Evolutionary conservation across 2,113 vertebrate genomes (phyloP).

Genomic region (Lepisosteus osseus): DNA sequence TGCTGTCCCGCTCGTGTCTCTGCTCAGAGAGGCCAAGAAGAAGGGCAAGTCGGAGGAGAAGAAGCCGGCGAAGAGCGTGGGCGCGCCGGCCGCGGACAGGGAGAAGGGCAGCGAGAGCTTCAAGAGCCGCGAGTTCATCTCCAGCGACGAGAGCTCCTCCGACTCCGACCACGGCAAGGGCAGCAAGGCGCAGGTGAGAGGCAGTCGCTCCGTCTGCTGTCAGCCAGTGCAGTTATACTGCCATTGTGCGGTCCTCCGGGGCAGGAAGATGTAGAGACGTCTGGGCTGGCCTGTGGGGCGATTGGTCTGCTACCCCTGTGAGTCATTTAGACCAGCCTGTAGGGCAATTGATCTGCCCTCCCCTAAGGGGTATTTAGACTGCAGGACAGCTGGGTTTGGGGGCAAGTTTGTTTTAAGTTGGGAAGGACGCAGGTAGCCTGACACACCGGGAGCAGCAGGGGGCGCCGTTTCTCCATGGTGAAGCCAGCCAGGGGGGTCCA

Average conservation of each 20-base stretch:
- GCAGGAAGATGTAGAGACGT: background rate
- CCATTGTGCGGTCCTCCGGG: constrained; percentile 17
- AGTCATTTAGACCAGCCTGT: too few relatives aligned
- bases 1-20: background rate
- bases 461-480: too few relatives aligned
- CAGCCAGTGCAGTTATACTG: constrained; percentile 26
- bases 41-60: constrained; percentile 69
- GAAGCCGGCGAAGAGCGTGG: constrained; percentile 58
- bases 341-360: too few relatives aligned
- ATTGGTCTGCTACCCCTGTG: constrained; percentile 45
- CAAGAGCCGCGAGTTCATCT: constrained; percentile 94
- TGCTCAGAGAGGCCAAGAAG: constrained; percentile 72
- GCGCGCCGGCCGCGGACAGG: constrained; percentile 51
- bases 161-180: constrained; percentile 72
- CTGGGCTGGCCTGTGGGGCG: background rate
- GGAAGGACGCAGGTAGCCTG: too few relatives aligned
- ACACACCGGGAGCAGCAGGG: too few relatives aligned
- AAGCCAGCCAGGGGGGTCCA: too few relatives aligned
- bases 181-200: constrained; percentile 59
- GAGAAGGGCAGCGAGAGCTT: constrained; percentile 77
- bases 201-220: background rate
- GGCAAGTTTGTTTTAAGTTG: too few relatives aligned
- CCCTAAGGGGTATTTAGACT: too few relatives aligned
- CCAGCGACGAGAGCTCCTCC: constrained; percentile 90
- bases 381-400: too few relatives aligned